phyloP scores from a whole-genome alignment of 2,797 vertebrate genomes.

The Rachycentron canadum region DNA sequence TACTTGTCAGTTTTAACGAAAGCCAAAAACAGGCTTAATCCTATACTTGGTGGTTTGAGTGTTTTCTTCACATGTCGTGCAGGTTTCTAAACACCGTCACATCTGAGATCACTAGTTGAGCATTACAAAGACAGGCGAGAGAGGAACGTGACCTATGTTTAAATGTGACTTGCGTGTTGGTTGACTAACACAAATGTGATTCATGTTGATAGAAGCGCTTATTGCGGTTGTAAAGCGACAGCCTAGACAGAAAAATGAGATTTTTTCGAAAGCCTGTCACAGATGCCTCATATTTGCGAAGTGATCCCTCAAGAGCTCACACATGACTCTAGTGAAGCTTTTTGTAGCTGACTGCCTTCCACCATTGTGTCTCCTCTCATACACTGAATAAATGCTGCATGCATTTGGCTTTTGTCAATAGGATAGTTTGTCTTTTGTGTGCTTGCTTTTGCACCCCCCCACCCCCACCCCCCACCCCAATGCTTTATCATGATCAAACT shows the following conservation, averaged over 20 bases:
- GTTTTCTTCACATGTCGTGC: constrained; percentile 48
- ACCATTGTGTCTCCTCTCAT: constrained; percentile 48
- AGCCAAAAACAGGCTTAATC: constrained; percentile 34
- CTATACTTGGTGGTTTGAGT: background rate
- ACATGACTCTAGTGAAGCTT: constrained; percentile 46
- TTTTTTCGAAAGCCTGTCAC: constrained; percentile 8
- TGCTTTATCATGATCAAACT: constrained; percentile 74
- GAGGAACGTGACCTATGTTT: constrained; percentile 41
- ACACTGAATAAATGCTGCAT: constrained; percentile 54
- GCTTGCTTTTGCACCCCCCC: constrained; percentile 54
- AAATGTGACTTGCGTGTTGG: constrained; percentile 31
- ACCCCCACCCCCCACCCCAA: background rate
- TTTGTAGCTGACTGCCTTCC: constrained; percentile 42
- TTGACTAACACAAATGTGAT: constrained; percentile 29
- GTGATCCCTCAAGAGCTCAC: constrained; percentile 28
- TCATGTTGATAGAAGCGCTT: constrained; percentile 1
- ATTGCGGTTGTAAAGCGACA: constrained; percentile 3
- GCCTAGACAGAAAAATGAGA: background rate
- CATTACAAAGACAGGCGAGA: constrained; percentile 9
- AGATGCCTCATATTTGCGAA: constrained; percentile 40
- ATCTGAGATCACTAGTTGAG: constrained; percentile 63
- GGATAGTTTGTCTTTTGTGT: constrained; percentile 69
- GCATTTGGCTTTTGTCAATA: constrained; percentile 56
- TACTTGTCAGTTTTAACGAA: background rate
- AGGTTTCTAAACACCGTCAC: constrained; percentile 19